Conservation (phyloP, 1,140 invertebrate genomes). For the Macrotrachela quadricornifera region DNA sequence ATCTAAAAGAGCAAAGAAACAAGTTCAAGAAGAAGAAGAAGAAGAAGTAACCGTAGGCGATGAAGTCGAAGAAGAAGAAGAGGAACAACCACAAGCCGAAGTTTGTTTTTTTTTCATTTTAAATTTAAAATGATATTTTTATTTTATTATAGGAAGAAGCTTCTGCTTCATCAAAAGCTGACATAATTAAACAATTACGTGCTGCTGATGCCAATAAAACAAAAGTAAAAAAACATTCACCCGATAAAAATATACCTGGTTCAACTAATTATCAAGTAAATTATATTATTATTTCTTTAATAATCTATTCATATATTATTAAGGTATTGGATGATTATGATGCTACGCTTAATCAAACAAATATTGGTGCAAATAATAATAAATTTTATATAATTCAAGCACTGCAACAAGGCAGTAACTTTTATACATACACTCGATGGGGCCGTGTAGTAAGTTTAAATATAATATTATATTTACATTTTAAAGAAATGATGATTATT, state of each 20-base stretch:
- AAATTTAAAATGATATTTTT: no score
- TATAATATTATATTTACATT: conserved; percentile 6
- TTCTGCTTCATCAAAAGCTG: background rate
- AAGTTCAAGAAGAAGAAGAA: background rate
- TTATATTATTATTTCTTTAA: no score
- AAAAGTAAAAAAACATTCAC: conserved; percentile 1
- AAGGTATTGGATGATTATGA: conserved; percentile 20
- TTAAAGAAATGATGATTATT: conserved; percentile 5
- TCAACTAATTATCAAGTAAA: background rate
- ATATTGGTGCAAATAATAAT: conserved; percentile 18
- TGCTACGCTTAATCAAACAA: conserved; percentile 21
- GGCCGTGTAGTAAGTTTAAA: conserved; percentile 12
- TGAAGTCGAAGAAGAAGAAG: no score
- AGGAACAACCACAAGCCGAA: background rate
- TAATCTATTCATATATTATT: no score
- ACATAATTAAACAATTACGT: background rate
- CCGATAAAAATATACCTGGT: conserved; percentile 2
- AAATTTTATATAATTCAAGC: conserved; percentile 17
- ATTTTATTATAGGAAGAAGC: no score
- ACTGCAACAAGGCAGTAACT: background rate
- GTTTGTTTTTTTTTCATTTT: no score
- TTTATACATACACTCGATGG: conserved; percentile 14
- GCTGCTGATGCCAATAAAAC: conserved; percentile 4
- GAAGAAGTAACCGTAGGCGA: background rate
- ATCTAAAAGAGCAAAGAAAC: background rate